Conservation (phyloP, 2,797 vertebrate genomes). For the Danio aesculapii region DNA sequence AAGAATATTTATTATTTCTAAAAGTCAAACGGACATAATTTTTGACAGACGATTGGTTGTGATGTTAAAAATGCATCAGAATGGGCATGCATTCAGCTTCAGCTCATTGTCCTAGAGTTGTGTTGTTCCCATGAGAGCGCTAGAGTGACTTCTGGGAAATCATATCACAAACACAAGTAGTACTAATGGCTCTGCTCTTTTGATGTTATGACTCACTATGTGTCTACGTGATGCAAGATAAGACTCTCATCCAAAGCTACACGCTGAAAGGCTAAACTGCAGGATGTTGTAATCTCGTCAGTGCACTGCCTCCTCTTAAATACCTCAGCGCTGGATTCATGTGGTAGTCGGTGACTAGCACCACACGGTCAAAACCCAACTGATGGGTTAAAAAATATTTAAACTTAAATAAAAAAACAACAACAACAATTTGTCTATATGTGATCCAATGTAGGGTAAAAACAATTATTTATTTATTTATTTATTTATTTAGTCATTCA, state of each 20-base stretch:
- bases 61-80: not conserved
- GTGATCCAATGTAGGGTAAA: too few relatives aligned
- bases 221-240: constrained; percentile 46
- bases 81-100: not conserved
- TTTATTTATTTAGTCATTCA: too few relatives aligned
- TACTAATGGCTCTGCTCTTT: constrained; percentile 37
- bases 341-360: constrained; percentile 47
- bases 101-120: not conserved
- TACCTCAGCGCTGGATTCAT: constrained; percentile 43
- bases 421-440: too few relatives aligned
- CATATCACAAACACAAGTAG: constrained; percentile 19
- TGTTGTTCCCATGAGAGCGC: not conserved
- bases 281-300: constrained; percentile 35
- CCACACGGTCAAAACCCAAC: constrained; percentile 20
- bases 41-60: not conserved
- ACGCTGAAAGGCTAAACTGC: constrained; percentile 36
- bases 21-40: not conserved
- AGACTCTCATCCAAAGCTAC: constrained; percentile 37
- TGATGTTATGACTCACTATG: constrained; percentile 43
- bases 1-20: constrained; percentile 4
- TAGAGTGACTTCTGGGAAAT: constrained; percentile 13
- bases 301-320: constrained; percentile 46
- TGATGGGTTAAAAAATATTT: constrained; percentile 1
- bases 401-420: not conserved
- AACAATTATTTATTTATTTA: too few relatives aligned